These are phyloP conservation scores for Damaliscus lunatus DNA, from an alignment of 2,113 vertebrate species.

Conservation along the genomic window DNA sequence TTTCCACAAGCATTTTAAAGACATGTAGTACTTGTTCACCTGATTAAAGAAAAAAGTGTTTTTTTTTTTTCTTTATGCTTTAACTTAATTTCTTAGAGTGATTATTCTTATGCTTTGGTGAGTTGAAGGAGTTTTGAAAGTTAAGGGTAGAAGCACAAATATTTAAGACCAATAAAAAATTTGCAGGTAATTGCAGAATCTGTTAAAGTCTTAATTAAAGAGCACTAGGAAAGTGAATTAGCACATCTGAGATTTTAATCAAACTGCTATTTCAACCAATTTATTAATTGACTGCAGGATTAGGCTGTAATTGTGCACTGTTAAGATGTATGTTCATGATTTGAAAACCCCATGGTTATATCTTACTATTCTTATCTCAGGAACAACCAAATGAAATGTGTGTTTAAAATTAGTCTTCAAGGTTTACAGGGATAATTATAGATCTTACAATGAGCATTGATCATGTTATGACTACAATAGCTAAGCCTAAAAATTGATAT, in stretches of 20 bases:
- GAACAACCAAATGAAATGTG: background rate
- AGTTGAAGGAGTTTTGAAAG: slow-evolving; percentile 59
- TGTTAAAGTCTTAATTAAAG: slow-evolving; percentile 79
- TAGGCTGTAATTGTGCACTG: slow-evolving; percentile 59
- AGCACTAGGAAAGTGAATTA: slow-evolving; percentile 61
- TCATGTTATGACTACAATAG: background rate
- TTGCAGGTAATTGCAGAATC: slow-evolving; percentile 56
- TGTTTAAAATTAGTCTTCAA: background rate
- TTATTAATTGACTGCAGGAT: slow-evolving; percentile 75
- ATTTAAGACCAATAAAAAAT: slow-evolving; percentile 71
- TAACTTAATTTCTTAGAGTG: slow-evolving; percentile 53
- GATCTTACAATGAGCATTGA: background rate
- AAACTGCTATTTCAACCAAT: slow-evolving; percentile 73
- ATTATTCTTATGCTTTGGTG: background rate
- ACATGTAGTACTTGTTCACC: slow-evolving; percentile 1
- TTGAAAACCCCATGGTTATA: slow-evolving; percentile 45
- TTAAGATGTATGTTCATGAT: slow-evolving; percentile 49
- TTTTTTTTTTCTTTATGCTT: background rate
- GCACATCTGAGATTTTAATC: slow-evolving; percentile 71
- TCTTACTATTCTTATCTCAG: slow-evolving; percentile 25
- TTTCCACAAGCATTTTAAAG: slow-evolving; percentile 40
- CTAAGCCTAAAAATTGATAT: background rate
- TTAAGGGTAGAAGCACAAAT: slow-evolving; percentile 52
- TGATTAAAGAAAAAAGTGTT: slow-evolving; percentile 18
- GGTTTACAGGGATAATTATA: background rate